phyloP scores from a whole-genome alignment of 2,888 invertebrate genomes.

The Hipparchia semele region DNA sequence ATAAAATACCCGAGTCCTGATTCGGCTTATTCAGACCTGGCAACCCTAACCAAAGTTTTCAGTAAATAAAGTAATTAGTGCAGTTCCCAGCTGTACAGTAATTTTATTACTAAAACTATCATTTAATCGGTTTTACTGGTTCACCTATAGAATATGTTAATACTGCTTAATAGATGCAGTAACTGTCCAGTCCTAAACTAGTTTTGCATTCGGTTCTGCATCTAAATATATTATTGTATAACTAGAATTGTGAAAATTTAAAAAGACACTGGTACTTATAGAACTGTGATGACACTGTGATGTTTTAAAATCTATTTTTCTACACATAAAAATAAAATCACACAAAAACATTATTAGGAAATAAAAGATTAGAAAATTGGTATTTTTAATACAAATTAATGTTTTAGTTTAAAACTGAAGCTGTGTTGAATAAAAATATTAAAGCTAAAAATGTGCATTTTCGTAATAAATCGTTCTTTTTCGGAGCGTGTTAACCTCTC shows the following conservation, averaged over 20 bases:
- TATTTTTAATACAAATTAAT: slow-evolving; percentile 37
- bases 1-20: neutral
- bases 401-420: slow-evolving; percentile 56
- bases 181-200: slow-evolving; percentile 39
- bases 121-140: slow-evolving; percentile 29
- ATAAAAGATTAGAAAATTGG: slow-evolving; percentile 39
- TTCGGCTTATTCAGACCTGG: slow-evolving; percentile 6
- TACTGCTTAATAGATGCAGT: slow-evolving; percentile 71
- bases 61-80: slow-evolving; percentile 31
- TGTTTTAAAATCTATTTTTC: slow-evolving; percentile 47
- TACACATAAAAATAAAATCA: slow-evolving; percentile 34
- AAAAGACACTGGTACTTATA: slow-evolving; percentile 34
- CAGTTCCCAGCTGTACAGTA: slow-evolving; percentile 42
- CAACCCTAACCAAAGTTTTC: slow-evolving; percentile 6
- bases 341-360: slow-evolving; percentile 44
- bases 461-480: slow-evolving; percentile 53
- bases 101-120: slow-evolving; percentile 38
- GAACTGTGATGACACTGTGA: slow-evolving; percentile 72
- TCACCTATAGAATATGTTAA: slow-evolving; percentile 53
- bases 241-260: slow-evolving; percentile 34
- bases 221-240: slow-evolving; percentile 45
- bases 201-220: slow-evolving; percentile 52
- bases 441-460: slow-evolving; percentile 77
- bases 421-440: slow-evolving; percentile 66
- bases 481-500: slow-evolving; percentile 23